Conservation (phyloP, 2,797 vertebrate genomes). For the Euthynnus affinis region DNA sequence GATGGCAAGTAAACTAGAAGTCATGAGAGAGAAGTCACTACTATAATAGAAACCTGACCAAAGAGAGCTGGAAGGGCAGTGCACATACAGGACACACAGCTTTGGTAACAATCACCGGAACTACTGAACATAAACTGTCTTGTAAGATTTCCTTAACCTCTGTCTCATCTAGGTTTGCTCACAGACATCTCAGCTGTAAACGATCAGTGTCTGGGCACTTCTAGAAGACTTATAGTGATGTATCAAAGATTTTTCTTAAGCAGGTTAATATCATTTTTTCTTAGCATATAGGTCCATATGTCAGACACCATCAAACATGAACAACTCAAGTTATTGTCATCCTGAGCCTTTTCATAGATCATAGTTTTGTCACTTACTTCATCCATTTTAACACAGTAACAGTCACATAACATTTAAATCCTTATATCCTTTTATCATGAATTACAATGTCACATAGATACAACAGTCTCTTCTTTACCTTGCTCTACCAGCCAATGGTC, state of each 20-base stretch:
- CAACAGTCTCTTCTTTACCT: background rate
- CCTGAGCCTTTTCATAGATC: background rate
- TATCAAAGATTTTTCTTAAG: background rate
- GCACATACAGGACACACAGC: background rate
- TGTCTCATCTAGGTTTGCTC: background rate
- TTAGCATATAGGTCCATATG: background rate
- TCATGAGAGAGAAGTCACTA: background rate
- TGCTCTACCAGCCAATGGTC: background rate
- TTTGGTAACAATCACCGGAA: slow-evolving; percentile 3
- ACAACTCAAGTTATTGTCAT: background rate
- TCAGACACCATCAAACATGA: background rate
- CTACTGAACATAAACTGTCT: background rate
- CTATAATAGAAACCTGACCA: background rate
- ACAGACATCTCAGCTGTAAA: slow-evolving; percentile 4
- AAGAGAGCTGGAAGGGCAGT: background rate
- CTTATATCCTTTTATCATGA: background rate
- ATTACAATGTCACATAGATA: background rate
- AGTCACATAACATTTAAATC: background rate
- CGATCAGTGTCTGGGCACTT: background rate
- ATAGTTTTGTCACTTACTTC: background rate
- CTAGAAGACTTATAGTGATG: background rate
- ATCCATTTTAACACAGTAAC: background rate
- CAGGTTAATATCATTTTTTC: too few species aligned
- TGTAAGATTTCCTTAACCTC: background rate
- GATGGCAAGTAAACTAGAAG: background rate